A percentile compares a stretch with the other conserved stretches of the same genome.
phyloP scores from a whole-genome alignment of 2,888 invertebrate genomes.

The Ctena decussata region DNA sequence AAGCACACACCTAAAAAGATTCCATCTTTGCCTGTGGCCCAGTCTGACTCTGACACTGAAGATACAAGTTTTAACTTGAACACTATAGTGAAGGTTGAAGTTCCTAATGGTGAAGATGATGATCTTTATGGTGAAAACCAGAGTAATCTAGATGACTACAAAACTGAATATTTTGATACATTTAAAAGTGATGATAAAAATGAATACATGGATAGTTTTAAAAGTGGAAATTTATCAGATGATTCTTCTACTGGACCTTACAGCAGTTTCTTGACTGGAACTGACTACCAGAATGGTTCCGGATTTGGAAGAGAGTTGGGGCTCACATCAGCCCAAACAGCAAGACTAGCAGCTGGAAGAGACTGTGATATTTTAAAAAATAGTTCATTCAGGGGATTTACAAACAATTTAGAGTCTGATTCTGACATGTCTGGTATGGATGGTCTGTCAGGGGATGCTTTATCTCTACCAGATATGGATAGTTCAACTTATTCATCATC shows the following conservation, averaged over 20 bases:
- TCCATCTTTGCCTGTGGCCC: not conserved
- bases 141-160: not conserved
- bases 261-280: not conserved
- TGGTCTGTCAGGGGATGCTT: not conserved
- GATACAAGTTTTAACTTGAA: not conserved
- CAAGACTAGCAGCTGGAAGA: not conserved
- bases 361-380: not conserved
- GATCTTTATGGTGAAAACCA: not conserved
- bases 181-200: not conserved
- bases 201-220: not conserved
- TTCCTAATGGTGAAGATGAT: not conserved
- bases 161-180: not conserved
- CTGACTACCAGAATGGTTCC: not conserved
- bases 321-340: not conserved
- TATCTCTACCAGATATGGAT: not conserved
- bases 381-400: not conserved
- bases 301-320: not conserved
- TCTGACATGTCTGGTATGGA: not conserved
- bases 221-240: conserved; percentile 4
- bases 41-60: conserved; percentile 11
- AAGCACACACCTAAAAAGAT: conserved; percentile 17
- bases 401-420: not conserved
- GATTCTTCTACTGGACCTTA: not conserved
- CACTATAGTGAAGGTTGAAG: not conserved
- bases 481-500: not conserved